Percentiles rank a stretch among this genome's conserved stretches.
Evolutionary conservation across 2,797 vertebrate genomes (phyloP).

Genomic region (Vireo griseus): DNA sequence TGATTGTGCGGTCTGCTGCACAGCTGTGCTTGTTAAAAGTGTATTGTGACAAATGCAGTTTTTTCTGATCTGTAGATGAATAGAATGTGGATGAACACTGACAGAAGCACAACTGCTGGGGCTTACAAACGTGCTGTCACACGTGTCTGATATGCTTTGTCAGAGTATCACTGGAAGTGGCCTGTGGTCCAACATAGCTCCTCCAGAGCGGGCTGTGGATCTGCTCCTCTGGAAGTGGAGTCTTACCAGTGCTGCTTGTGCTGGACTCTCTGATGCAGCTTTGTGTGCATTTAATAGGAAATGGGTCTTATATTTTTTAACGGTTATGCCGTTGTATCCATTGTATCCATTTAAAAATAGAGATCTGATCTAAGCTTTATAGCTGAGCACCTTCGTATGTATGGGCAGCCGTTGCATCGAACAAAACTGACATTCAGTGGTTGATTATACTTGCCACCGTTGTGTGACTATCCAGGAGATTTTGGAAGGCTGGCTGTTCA

Average conservation of each 20-base stretch:
- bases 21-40: neutral
- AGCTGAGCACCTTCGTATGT: slow-evolving; percentile 25
- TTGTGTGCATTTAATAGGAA: neutral
- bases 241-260: neutral
- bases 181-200: neutral
- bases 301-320: neutral
- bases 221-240: neutral
- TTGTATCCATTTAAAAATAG: slow-evolving; percentile 14
- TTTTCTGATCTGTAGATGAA: neutral
- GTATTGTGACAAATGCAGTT: neutral
- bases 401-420: neutral
- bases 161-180: neutral
- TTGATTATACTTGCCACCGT: neutral
- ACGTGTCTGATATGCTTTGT: rapidly evolving
- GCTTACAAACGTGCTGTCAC: neutral
- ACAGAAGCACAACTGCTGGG: neutral
- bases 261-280: neutral
- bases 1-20: neutral
- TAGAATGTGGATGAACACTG: neutral
- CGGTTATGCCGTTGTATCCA: slow-evolving; percentile 15
- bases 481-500: slow-evolving; percentile 30
- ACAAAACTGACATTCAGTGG: slow-evolving; percentile 57
- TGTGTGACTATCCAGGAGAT: slow-evolving; percentile 14
- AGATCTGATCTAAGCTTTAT: slow-evolving; percentile 6
- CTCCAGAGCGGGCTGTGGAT: neutral